phyloP scores from a whole-genome alignment of 2,113 vertebrate genomes.

The Columbina picui region DNA sequence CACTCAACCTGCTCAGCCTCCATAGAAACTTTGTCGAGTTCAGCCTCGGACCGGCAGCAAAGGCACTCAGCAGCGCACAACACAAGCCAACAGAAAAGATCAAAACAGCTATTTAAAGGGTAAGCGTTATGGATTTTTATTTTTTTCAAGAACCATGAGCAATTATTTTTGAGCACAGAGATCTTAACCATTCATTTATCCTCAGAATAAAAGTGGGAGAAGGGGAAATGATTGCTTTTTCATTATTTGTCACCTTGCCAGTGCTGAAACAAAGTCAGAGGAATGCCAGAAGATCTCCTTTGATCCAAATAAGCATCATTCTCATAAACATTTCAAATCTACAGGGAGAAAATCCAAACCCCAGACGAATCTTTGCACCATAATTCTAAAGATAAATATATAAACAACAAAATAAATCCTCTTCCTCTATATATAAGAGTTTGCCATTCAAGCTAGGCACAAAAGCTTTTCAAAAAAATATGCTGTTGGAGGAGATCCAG shows the following conservation, averaged over 20 bases:
- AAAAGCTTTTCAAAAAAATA: not conserved
- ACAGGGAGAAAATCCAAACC: not conserved
- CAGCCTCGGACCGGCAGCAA: not conserved
- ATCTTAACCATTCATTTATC: conserved; percentile 28
- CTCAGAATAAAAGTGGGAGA: conserved; percentile 4
- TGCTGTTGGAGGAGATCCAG: not conserved
- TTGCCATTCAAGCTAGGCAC: not conserved
- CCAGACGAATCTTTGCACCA: not conserved
- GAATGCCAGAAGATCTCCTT: conserved; percentile 7
- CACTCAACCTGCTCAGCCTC: not conserved
- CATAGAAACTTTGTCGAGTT: not conserved
- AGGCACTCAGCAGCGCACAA: not conserved
- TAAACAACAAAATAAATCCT: not conserved
- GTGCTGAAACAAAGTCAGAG: conserved; percentile 13
- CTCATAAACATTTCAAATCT: conserved; percentile 24
- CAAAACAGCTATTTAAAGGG: not conserved
- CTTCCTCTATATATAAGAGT: not conserved
- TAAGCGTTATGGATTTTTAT: not conserved
- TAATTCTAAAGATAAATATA: not conserved
- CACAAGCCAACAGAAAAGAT: not conserved
- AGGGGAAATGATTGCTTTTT: conserved; percentile 25
- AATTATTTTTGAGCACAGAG: conserved; percentile 25
- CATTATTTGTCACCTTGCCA: conserved; percentile 3
- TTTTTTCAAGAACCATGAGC: not conserved
- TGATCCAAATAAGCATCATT: conserved; percentile 21